Percentiles rank a stretch among this genome's conserved stretches.
Conservation (phyloP, 2,888 invertebrate species). For the Brenthis daphne region DNA sequence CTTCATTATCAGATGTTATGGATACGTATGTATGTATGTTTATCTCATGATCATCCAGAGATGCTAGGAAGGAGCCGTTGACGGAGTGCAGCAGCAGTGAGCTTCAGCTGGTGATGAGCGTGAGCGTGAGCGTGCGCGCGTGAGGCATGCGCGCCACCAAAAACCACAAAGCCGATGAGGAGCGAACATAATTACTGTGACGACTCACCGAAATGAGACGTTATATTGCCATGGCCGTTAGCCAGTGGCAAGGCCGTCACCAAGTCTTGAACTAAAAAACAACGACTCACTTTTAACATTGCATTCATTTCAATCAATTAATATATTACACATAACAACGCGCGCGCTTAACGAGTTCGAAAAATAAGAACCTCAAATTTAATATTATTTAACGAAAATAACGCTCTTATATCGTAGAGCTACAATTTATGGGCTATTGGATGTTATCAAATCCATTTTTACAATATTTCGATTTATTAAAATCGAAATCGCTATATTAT, state of each 20-base stretch:
- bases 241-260: conserved; percentile 82
- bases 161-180: conserved; percentile 79
- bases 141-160: conserved; percentile 72
- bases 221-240: conserved; percentile 81
- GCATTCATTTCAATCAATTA: conserved; percentile 62
- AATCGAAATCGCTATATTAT: conserved; percentile 56
- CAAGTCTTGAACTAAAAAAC: conserved; percentile 83
- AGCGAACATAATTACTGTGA: conserved; percentile 69
- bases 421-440: conserved; percentile 31
- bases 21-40: not conserved
- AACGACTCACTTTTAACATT: conserved; percentile 80
- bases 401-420: conserved; percentile 29
- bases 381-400: conserved; percentile 32
- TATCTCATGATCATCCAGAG: not conserved
- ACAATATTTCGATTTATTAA: conserved; percentile 43
- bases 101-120: conserved; percentile 47
- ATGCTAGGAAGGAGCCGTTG: not conserved
- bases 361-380: conserved; percentile 36
- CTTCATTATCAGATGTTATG: too few relatives aligned
- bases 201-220: conserved; percentile 82
- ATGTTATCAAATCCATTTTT: conserved; percentile 36
- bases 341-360: conserved; percentile 39
- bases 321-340: conserved; percentile 40
- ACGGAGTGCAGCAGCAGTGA: conserved; percentile 31
- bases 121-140: conserved; percentile 59